Percentiles rank a stretch among this genome's conserved stretches.
phyloP scores from a whole-genome alignment of 2,888 invertebrate genomes.

The Nephrotoma appendiculata region DNA sequence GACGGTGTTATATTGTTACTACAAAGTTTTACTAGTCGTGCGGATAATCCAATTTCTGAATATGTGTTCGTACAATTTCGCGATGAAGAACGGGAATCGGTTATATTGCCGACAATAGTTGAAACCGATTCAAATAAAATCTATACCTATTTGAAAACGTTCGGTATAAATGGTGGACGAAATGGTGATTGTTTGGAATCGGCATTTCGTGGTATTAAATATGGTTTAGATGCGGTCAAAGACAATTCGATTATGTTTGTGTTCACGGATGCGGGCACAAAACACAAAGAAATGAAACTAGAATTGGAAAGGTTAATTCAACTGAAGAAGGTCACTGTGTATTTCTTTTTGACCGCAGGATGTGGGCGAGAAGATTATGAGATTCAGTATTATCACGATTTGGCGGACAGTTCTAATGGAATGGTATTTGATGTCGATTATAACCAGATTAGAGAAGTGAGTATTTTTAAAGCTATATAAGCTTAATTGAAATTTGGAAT shows the following conservation, averaged over 20 bases:
- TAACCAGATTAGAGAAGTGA: background rate
- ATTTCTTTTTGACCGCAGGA: background rate
- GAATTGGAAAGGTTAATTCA: background rate
- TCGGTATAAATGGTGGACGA: background rate
- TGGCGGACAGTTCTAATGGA: background rate
- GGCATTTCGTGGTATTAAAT: background rate
- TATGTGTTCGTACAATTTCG: constrained; percentile 64
- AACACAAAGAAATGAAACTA: background rate
- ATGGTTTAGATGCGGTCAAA: background rate
- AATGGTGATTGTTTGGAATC: background rate
- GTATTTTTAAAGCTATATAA: background rate
- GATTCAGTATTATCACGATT: background rate
- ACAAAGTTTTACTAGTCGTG: constrained; percentile 41
- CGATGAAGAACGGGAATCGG: constrained; percentile 29
- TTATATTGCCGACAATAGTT: background rate
- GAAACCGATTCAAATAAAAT: background rate
- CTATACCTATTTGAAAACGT: background rate
- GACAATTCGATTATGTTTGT: background rate
- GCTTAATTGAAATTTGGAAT: background rate
- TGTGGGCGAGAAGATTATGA: background rate
- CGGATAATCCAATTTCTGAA: constrained; percentile 49
- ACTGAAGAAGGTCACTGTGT: background rate
- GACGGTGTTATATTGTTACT: constrained; percentile 54
- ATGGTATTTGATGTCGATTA: background rate
- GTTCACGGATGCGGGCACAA: background rate